These are phyloP conservation scores for Crossocerus cetratus DNA, from an alignment of 2,888 invertebrate genomes.

Conservation along the genomic window DNA sequence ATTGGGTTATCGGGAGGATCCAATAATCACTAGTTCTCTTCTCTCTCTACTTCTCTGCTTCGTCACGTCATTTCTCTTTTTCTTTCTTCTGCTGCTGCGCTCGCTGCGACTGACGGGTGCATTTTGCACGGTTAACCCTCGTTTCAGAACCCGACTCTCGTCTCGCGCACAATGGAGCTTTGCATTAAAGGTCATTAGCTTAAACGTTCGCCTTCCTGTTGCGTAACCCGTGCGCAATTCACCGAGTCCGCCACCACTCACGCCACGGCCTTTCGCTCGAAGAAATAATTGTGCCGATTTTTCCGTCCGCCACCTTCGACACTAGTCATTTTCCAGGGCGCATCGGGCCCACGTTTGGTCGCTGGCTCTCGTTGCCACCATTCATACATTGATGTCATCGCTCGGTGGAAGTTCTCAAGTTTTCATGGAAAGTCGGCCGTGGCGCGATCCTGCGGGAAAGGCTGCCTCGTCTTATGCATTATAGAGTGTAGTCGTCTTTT, in stretches of 20 bases:
- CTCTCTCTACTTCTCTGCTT: neutral
- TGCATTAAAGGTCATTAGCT: slow-evolving; percentile 67
- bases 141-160: slow-evolving; percentile 44
- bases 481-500: neutral
- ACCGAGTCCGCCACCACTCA: slow-evolving; percentile 45
- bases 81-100: slow-evolving; percentile 23
- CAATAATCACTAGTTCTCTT: too few relatives aligned
- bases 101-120: slow-evolving; percentile 23
- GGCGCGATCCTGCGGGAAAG: too few relatives aligned
- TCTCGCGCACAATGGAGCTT: slow-evolving; percentile 58
- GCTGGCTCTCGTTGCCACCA: neutral
- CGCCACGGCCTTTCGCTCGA: slow-evolving; percentile 28
- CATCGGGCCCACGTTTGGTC: neutral
- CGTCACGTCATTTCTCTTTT: slow-evolving; percentile 8
- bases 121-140: slow-evolving; percentile 56
- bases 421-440: too few relatives aligned
- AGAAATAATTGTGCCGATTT: slow-evolving; percentile 50
- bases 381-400: neutral
- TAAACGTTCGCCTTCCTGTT: slow-evolving; percentile 65
- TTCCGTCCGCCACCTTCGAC: slow-evolving; percentile 7
- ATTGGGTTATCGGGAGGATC: too few relatives aligned
- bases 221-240: slow-evolving; percentile 58
- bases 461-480: neutral
- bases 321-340: too few relatives aligned
- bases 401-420: neutral